Base-by-base conservation (phyloP, 2,113 vertebrate genomes). In the Thalassarche chlororhynchos region DNA sequence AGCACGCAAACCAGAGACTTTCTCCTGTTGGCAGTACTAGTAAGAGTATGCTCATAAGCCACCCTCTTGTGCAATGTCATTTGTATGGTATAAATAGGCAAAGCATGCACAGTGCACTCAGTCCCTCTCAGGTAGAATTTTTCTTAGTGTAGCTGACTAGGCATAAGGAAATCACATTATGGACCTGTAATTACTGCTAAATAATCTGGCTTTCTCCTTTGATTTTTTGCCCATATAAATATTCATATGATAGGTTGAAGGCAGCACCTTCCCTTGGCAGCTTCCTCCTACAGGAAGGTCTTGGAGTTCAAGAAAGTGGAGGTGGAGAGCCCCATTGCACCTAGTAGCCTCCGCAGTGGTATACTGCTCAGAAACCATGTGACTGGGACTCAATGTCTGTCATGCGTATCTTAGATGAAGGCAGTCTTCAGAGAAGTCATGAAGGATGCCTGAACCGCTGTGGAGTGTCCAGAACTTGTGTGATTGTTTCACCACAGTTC, bases 21-120 rank as follows among this genome's bases (percentile, higher is more conserved):
- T 44, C 18, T 89, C 16, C 0, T 0, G 0, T 1, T 70, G 84
- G 34, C 49, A 84, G 54, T 36, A 58, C n/a, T 44, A 0, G 0
- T 60, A 60, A 71, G 52, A 46, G 23, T 19, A 5, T 13, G 20
- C 46, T 82, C 9, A 5, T 26, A 34, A 80, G 36, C 49, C 60
- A 28, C 34, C 31, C 17, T 42, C 62, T 70, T 5, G 2, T 28
- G 34, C 49, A 62, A 0, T 74, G 55, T 62, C 25, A 11, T 84
- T 77, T 70, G 18, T 51, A 2, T n/a, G 72, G 36, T 81, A 69
- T 84, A 29, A 80, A 36, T 17, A 57, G 61, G 26, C 40, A 46
- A 65, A 89, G 66, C 23, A 54, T 3, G 3, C 38, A 24, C 26
- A 18, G 8, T n/a, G 34, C 14, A 24, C 34, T 86, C 31, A 4